A percentile compares a stretch with the other conserved stretches of the same genome.
These are phyloP conservation scores for Drosophila heteroneura DNA, from an alignment of 2,888 invertebrate species.

Conservation along the genomic window DNA sequence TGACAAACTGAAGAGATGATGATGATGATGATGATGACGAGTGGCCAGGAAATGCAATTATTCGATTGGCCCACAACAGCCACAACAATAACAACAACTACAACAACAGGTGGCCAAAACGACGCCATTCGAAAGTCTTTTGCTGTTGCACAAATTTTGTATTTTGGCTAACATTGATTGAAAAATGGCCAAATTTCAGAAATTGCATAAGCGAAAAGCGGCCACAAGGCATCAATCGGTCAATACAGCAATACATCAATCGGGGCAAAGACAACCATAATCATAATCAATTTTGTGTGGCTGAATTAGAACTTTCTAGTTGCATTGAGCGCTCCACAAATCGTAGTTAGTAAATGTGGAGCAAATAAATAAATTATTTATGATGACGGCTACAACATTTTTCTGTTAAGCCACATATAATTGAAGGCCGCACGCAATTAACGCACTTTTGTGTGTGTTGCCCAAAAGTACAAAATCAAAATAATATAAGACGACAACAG, in stretches of 20 bases:
- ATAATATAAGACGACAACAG: background rate
- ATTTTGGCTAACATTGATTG: conserved; percentile 7
- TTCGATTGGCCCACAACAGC: conserved; percentile 76
- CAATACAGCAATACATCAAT: conserved; percentile 11
- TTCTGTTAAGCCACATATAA: conserved; percentile 27
- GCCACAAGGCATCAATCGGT: conserved; percentile 33
- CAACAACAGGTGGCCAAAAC: conserved; percentile 46
- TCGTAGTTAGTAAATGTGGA: conserved; percentile 46
- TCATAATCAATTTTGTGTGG: conserved; percentile 51
- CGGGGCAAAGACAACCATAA: conserved; percentile 31
- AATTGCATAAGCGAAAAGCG: conserved; percentile 66
- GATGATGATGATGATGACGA: conserved; percentile 32
- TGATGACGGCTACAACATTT: conserved; percentile 46
- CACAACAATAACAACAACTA: background rate
- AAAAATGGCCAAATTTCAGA: conserved; percentile 11
- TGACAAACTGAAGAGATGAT: conserved; percentile 10
- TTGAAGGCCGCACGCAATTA: conserved; percentile 76
- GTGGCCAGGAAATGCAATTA: conserved; percentile 79
- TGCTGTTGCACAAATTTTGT: conserved; percentile 15
- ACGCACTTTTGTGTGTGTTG: conserved; percentile 41
- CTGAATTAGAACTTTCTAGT: conserved; percentile 53
- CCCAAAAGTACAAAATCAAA: conserved; percentile 6
- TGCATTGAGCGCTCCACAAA: conserved; percentile 4
- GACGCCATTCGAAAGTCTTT: conserved; percentile 70
- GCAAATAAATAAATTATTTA: conserved; percentile 58